Evolutionary conservation across 2,797 vertebrate genomes (phyloP), one percentile per base, ranked within the genome.

Genomic region (Pteropus rufus): DNA sequence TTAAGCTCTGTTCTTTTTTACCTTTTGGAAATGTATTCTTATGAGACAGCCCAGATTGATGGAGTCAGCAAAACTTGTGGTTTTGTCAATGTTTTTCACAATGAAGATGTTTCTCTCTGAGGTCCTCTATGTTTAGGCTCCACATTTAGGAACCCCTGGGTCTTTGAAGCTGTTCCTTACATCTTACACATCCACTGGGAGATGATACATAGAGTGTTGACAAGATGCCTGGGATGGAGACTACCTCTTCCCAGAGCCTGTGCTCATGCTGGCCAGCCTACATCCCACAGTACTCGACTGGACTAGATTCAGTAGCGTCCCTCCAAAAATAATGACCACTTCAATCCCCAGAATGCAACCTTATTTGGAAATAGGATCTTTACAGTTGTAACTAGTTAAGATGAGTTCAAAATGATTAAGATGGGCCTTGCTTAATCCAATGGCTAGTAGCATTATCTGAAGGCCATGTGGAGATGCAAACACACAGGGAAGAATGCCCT

Each of bases 311-410:
- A 91, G 56, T 1, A 91, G 2, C 34, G 4, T n/a, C 34, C n/a
- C 36, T 75, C 29, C 41, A 26, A 54, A 77, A 44, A 80, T 80
- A 31, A 15, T 56, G 31, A 26, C 34, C 15, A 36, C 56, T 4
- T 15, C 10, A 24, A 70, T 54, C 10, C 23, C 44, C 69, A 80
- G 31, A 81, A 75, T 89, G 34, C 80, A 34, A 46, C 44, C 36
- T 85, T 92, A 79, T 49, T 65, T 72, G 36, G 46, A 87, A 84
- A 92, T 52, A 72, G 10, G 23, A 79, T 60, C 19, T 67, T 80
- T 85, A 18, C 21, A 44, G 19, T 64, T 83, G 16, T 56, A 34
- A 80, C 58, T 79, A 36, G 21, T 80, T 73, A 80, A 79, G 56
- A 56, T 77, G 56, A 84, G 21, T 41, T n/a, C 9, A 15, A 44